Conservation (phyloP, 2,888 invertebrate genomes). For the Troides helena region DNA sequence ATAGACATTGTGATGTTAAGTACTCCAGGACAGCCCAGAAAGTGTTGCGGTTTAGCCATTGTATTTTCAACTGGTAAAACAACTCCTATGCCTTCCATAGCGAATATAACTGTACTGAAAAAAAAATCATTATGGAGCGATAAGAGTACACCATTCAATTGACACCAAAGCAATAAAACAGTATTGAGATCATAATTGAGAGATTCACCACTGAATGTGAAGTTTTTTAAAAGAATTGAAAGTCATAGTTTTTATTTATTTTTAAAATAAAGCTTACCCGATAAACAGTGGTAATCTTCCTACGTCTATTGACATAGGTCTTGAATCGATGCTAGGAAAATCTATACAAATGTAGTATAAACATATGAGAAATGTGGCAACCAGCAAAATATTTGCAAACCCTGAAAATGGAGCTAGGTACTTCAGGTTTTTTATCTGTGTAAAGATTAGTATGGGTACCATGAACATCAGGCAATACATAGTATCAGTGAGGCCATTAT, state of each 20-base stretch:
- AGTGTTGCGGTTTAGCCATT: conserved; percentile 91
- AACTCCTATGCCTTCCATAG: conserved; percentile 97
- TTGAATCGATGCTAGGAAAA: conserved; percentile 64
- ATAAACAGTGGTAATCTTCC: conserved; percentile 91
- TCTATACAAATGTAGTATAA: conserved; percentile 88
- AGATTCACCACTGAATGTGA: background rate
- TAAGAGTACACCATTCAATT: background rate
- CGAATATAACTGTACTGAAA: conserved; percentile 94
- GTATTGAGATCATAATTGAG: background rate
- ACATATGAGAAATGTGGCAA: conserved; percentile 88
- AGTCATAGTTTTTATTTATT: too few species aligned
- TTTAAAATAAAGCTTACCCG: conserved; percentile 63
- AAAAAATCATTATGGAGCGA: conserved; percentile 26
- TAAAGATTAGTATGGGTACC: conserved; percentile 64
- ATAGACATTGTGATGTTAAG: conserved; percentile 92
- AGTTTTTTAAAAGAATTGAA: too few species aligned
- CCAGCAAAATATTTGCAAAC: conserved; percentile 90
- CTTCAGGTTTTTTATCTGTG: conserved; percentile 86
- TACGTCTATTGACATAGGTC: conserved; percentile 79
- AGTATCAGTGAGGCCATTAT: conserved; percentile 46
- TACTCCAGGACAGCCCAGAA: conserved; percentile 90
- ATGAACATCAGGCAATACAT: conserved; percentile 68
- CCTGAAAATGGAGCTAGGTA: conserved; percentile 93
- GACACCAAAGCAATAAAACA: conserved; percentile 1
- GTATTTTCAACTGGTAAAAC: conserved; percentile 96